Base-by-base conservation (phyloP, 2,888 invertebrate genomes). In the Cryptus viduatorius region DNA sequence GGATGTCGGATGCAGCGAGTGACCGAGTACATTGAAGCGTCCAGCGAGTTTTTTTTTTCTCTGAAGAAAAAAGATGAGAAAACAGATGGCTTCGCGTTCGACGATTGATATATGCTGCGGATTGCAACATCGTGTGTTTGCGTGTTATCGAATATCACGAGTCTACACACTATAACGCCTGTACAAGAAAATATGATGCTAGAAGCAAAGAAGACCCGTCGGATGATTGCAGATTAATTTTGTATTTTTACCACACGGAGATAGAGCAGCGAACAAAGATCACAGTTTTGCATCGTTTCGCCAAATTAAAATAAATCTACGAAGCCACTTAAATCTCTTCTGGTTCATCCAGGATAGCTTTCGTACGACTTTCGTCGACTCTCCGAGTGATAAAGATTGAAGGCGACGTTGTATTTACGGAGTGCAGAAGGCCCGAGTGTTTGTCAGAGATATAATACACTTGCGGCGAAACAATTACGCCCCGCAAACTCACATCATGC, bases 371-470 rank as follows among this genome's bases (percentile, higher is more conserved):
- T 48, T 61, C 73, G 10, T 46, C 24, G 46, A 2, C n/a, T 46
- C 24, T 1, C 1, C 10, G 29, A 19, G 61, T 48, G 31, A 61
- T 61, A n/a, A 73, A 61, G 46, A 73, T 61, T 61, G 61, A 73
- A 61, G 24, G 61, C 16, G 31, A 29, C 59, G 12, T 14, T 4
- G 19, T 61, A 61, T 73, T 73, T 61, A 61, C 73, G 31, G 31
- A 46, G 53, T 53, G 56, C 71, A 37, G 16, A 16, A 16, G n/a
- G 48, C 59, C 19, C 71, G 53, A 69, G 69, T 69, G 69, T 16
- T 69, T 69, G 71, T 56, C 42, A 19, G 14, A 71, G 71, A 56
- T 19, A 71, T 19, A 71, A 56, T 16, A 56, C 31, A 71, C 12
- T 42, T 8, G 56, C 56, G 16, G 48, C 50, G 31, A 69, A 69